phyloP scores from a whole-genome alignment of 2,113 vertebrate species.

The Laticauda laticaudata region DNA sequence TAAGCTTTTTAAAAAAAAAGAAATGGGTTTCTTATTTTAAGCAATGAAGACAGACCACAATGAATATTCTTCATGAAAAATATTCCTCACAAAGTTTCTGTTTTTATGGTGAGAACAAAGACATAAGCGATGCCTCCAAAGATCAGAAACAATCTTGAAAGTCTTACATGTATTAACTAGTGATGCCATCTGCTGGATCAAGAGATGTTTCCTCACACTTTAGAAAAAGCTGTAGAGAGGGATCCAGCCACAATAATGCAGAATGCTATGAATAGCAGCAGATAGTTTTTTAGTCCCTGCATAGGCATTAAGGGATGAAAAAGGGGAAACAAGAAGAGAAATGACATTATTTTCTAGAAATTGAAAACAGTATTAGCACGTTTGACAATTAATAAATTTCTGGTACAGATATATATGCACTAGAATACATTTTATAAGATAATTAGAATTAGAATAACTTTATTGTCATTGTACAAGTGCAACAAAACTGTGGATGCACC shows the following conservation, averaged over 20 bases:
- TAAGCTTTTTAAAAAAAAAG: neutral
- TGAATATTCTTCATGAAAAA: neutral
- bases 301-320: constrained; percentile 17
- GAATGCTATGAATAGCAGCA: constrained; percentile 73
- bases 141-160: neutral
- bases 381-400: neutral
- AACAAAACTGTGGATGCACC: no score
- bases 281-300: constrained; percentile 77
- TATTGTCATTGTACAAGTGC: no score
- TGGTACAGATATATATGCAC: neutral
- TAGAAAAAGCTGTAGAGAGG: constrained; percentile 80
- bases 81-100: neutral
- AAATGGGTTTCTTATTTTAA: constrained; percentile 13
- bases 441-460: no score
- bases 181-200: constrained; percentile 65
- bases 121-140: neutral
- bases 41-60: neutral
- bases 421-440: neutral
- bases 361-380: neutral
- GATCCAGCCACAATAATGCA: constrained; percentile 78
- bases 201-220: constrained; percentile 59
- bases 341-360: neutral
- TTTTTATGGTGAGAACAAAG: neutral
- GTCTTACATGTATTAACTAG: neutral
- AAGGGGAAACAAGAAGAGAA: neutral